Percentiles rank a stretch among this genome's conserved stretches.
These are phyloP conservation scores for Halichondria panicea DNA, from an alignment of 37 sponge, comb jelly and placozoan genomes.

Conservation along the genomic window DNA sequence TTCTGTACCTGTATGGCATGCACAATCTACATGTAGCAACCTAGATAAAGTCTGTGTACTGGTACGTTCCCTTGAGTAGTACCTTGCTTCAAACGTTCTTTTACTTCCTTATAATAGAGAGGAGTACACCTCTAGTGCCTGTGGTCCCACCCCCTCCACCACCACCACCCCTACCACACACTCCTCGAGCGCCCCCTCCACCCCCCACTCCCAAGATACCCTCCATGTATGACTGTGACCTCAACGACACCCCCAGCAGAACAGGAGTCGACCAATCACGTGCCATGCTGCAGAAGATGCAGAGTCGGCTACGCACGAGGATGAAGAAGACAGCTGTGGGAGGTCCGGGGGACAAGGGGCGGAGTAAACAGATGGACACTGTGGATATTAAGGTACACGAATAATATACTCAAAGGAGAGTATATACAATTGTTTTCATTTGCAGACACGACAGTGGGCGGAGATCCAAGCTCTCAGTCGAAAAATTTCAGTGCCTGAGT, in stretches of 20 bases:
- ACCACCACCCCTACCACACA: conserved; percentile 4
- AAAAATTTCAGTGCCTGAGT: conserved; percentile 48
- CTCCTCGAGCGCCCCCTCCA: background rate
- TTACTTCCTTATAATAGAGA: background rate
- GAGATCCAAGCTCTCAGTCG: conserved; percentile 70
- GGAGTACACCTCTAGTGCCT: background rate
- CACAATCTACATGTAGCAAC: background rate
- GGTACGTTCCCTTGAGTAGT: background rate
- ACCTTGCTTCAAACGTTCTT: background rate
- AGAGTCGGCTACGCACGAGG: conserved; percentile 51
- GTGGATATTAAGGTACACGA: conserved; percentile 23
- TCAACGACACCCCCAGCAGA: background rate
- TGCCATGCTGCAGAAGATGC: conserved; percentile 55
- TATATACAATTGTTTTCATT: conserved; percentile 1
- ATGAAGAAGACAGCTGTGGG: conserved; percentile 34
- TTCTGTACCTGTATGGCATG: too few relatives aligned
- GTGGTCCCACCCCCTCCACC: conserved; percentile 10
- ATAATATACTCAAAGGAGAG: background rate
- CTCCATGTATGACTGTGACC: background rate
- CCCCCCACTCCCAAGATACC: background rate
- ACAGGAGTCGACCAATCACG: background rate
- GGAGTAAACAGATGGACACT: background rate
- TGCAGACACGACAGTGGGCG: conserved; percentile 65
- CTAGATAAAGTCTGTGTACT: background rate
- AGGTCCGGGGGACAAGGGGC: conserved; percentile 2